phyloP scores from a whole-genome alignment of 2,797 vertebrate species.

The Ceryle rudis region DNA sequence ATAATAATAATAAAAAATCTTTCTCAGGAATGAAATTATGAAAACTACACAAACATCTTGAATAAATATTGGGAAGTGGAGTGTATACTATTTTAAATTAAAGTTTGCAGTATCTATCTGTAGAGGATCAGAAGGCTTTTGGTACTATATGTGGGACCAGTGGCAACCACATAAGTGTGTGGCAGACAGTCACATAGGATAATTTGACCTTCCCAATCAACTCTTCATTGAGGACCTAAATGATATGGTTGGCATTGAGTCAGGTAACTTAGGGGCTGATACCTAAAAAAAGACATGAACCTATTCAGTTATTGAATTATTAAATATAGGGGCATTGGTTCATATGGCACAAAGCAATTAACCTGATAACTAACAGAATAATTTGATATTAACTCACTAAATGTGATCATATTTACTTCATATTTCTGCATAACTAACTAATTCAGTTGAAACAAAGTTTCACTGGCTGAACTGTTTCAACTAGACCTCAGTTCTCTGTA shows the following conservation, averaged over 20 bases:
- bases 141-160: not conserved
- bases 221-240: not conserved
- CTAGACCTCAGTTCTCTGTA: not conserved
- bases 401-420: not conserved
- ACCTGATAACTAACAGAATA: not conserved
- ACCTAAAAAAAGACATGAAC: not conserved
- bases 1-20: not conserved
- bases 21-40: not conserved
- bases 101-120: not conserved
- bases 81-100: not conserved
- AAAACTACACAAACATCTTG: not conserved
- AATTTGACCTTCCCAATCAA: not conserved
- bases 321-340: not conserved
- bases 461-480: not conserved
- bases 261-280: not conserved
- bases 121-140: not conserved
- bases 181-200: not conserved
- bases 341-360: not conserved
- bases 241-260: not conserved
- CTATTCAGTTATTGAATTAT: not conserved
- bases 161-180: not conserved
- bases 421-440: not conserved
- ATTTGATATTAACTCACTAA: not conserved
- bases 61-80: fast-evolving
- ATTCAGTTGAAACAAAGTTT: not conserved